These are phyloP conservation scores for Conomelus anceps DNA, from an alignment of 2,888 invertebrate genomes.

Conservation along the genomic window DNA sequence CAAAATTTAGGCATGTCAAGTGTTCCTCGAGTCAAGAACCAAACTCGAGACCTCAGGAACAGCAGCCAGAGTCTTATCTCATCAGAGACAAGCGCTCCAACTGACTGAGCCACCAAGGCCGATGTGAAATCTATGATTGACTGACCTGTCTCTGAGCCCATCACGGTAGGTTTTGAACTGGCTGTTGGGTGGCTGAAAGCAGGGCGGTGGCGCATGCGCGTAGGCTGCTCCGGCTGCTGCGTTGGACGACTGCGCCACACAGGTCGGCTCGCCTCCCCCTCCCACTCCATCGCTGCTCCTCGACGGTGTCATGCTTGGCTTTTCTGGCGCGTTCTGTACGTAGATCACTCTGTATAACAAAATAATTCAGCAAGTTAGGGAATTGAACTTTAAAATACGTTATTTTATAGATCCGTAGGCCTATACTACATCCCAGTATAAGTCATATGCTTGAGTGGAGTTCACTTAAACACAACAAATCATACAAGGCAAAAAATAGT, in stretches of 20 bases:
- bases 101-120: too few species aligned
- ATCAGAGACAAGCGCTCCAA: too few species aligned
- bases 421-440: too few species aligned
- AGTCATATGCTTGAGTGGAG: too few species aligned
- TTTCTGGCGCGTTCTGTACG: conserved; percentile 88
- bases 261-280: not conserved
- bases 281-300: not conserved
- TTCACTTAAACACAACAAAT: too few species aligned
- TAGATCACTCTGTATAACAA: conserved; percentile 65
- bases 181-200: not conserved
- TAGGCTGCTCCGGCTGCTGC: not conserved
- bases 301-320: conserved; percentile 38
- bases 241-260: not conserved
- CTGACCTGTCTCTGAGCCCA: conserved; percentile 6
- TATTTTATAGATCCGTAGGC: too few species aligned
- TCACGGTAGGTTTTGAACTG: conserved; percentile 28
- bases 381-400: too few species aligned
- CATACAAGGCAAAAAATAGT: too few species aligned
- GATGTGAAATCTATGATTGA: not conserved
- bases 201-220: not conserved
- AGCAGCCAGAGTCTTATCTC: too few species aligned
- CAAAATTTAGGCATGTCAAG: too few species aligned
- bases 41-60: too few species aligned
- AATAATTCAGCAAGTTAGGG: not conserved
- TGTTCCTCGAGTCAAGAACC: too few species aligned